A percentile compares a stretch with the other conserved stretches of the same genome.
Evolutionary conservation across 2,888 invertebrate genomes (phyloP).

Genomic region (Phania funesta): DNA sequence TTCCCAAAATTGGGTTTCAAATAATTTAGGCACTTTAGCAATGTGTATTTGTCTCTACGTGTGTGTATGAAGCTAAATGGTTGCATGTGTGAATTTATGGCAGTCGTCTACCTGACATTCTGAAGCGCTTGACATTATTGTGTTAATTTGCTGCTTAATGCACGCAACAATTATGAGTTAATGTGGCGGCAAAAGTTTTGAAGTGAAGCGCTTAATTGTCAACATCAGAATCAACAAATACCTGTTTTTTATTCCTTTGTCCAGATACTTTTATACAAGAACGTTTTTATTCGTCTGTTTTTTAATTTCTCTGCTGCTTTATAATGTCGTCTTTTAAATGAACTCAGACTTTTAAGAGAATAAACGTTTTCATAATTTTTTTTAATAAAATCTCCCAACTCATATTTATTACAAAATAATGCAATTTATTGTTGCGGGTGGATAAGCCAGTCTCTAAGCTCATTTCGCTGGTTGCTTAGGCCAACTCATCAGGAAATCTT

Average conservation of each 20-base stretch:
- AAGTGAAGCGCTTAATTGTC: constrained; percentile 67
- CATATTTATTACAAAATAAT: too few species aligned
- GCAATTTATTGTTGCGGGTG: too few species aligned
- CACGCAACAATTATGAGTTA: constrained; percentile 70
- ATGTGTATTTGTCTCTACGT: too few species aligned
- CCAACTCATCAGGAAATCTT: too few species aligned
- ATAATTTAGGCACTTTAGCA: constrained; percentile 4
- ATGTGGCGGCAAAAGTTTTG: constrained; percentile 69
- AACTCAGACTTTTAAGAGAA: too few species aligned
- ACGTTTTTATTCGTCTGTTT: constrained; percentile 11
- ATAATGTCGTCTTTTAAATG: too few species aligned
- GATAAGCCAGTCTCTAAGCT: too few species aligned
- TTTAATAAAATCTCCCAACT: too few species aligned
- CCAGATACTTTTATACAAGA: neutral
- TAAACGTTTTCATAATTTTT: too few species aligned
- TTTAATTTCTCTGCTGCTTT: too few species aligned
- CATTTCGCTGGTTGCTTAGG: too few species aligned
- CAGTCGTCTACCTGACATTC: constrained; percentile 52
- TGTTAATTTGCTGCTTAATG: constrained; percentile 70
- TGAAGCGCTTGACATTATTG: constrained; percentile 67
- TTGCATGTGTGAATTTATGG: neutral
- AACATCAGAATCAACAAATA: constrained; percentile 64
- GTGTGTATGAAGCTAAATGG: neutral
- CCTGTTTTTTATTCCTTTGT: constrained; percentile 23
- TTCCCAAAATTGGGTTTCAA: neutral